Base-by-base conservation (phyloP, 2,888 invertebrate species). In the Unio pictorum region DNA sequence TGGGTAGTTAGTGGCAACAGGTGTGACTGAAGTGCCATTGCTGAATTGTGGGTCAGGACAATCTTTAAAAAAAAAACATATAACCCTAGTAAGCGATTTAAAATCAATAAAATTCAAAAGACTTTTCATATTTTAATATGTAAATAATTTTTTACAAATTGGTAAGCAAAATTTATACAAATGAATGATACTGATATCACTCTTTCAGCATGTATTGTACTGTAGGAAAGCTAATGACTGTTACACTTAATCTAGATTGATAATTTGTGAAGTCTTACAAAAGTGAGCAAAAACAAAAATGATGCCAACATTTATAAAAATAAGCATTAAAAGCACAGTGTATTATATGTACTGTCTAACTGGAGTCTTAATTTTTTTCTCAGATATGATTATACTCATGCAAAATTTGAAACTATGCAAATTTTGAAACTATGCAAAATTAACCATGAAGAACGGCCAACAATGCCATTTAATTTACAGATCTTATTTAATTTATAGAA, bases 31-130 rank as follows among this genome's bases (percentile, higher is more conserved):
- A 23, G 75, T 68, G 54, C 67, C 63, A 3, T 57, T 58, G 67
- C 82, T 80, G 73, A 80, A 82, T 18, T 64, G 64, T 7, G 83
- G 84, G 55, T 77, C 65, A 4, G 74, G 71, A 71, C 86, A 86
- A 61, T 77, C 86, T 86, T 77, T 23, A 61, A 70, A 45, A 17
- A 55, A 64, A 62, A 61, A 58, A 54, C 7, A 18, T 58, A 45
- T 0, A 11, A 15, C 45, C 45, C 11, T 15, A 45, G 11, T 11
- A 45, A 45, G 45, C 15, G 3, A 45, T 45, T 45, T 45, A 1
- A 45, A 11, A 15, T 45, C 45, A 45, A 15, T 45, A 45, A 45
- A 45, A 45, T 60, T 59, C 18, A 60, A 60, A n/a, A n/a, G 18
- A 4, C 17, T 20, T 28, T 26, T n/a, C 5, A 6, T 60, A 18